Base-by-base conservation (phyloP, 2,113 vertebrate species). In the Tragelaphus scriptus region DNA sequence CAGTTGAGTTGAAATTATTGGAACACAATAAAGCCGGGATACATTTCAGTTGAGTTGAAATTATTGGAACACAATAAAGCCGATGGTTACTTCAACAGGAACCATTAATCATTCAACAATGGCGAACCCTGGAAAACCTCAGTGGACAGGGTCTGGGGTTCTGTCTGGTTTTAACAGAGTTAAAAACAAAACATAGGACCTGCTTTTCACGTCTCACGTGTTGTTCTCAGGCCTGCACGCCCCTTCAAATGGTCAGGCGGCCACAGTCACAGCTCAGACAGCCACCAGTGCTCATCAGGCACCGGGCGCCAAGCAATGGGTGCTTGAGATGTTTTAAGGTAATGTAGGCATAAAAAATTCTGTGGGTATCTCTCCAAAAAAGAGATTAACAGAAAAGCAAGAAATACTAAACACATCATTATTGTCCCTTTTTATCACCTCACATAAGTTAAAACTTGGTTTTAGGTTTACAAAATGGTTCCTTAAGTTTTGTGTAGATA, bases 81-180 rank as follows among this genome's bases (percentile, higher is more conserved):
- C 82, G 75, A 88, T 85, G 51, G 91, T 86, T 77, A 82, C 94
- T 92, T 94, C 55, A 92, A 40, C 36, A 65, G 80, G 49, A 58
- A 80, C 36, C 94, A 97, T 96, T 95, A 84, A 93, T 97, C 96
- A 97, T 47, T 40, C 56, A 88, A 96, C 90, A 96, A 94, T 36
- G 85, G 86, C 58, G 8, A 97, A 95, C 88, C 82, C 87, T 65
- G 71, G 94, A 87, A 92, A 97, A 97, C 82, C 21, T 89, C 96
- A 81, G 85, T 30, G 56, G 77, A 90, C 56, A 40, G 28, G 61
- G 59, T 51, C 85, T 87, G 85, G 71, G 59, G 47, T 95, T 95
- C 85, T 16, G n/a, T 82, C 75, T 94, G 51, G 77, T 59, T 94
- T 87, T 53, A 94, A 92, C 92, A 56, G 77, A 96, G 81, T 86